Evolutionary conservation across 2,888 invertebrate species (phyloP).

Genomic region (Ophioninae sp.): DNA sequence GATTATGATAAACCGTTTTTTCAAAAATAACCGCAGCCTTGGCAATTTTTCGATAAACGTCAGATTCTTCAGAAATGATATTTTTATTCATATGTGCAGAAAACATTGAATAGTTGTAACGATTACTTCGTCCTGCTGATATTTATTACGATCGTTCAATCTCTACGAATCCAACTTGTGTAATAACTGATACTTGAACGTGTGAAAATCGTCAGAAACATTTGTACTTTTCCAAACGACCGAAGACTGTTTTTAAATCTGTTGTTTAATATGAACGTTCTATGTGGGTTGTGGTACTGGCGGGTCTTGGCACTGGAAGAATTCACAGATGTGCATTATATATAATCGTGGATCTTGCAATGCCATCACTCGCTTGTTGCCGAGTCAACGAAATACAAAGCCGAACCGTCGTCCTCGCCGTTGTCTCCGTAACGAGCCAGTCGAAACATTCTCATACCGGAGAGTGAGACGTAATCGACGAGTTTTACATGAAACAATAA

Average conservation of each 20-base stretch:
- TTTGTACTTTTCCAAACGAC: too few species aligned
- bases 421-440: conserved; percentile 15
- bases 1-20: conserved; percentile 18
- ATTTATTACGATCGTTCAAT: too few species aligned
- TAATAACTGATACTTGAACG: too few species aligned
- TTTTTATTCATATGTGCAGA: too few species aligned
- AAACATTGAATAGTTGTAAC: too few species aligned
- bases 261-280: too few species aligned
- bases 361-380: conserved; percentile 81
- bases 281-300: conserved; percentile 71
- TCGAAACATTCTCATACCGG: background rate
- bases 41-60: background rate
- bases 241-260: too few species aligned
- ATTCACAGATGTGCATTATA: conserved; percentile 80
- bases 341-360: conserved; percentile 81
- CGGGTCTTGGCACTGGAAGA: conserved; percentile 82
- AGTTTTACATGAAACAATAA: background rate
- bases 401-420: conserved; percentile 1
- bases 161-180: too few species aligned
- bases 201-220: too few species aligned
- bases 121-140: too few species aligned
- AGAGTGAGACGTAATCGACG: conserved; percentile 21
- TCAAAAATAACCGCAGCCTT: conserved; percentile 8
- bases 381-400: conserved; percentile 68
- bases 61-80: too few species aligned